Conservation (phyloP, 2,113 vertebrate species). For the Dryoscopus gambensis region DNA sequence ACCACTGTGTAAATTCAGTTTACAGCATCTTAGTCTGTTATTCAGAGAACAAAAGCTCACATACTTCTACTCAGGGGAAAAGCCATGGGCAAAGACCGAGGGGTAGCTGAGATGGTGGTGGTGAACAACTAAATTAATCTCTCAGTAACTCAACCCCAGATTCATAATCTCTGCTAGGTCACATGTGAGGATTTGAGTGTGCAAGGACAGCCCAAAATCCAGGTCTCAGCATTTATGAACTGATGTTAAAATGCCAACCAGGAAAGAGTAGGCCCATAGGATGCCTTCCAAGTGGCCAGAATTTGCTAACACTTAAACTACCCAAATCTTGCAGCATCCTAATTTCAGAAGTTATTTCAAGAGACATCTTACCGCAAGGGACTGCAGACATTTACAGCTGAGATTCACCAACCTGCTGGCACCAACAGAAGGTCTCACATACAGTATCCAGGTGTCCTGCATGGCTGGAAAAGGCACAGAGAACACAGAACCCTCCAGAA, state of each 20-base stretch:
- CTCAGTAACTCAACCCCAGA: background rate
- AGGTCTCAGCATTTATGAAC: background rate
- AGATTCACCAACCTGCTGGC: background rate
- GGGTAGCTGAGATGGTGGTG: background rate
- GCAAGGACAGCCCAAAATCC: background rate
- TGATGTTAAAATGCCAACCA: background rate
- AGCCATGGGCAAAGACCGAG: background rate
- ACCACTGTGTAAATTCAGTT: background rate
- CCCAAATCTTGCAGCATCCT: background rate
- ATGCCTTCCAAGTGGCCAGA: background rate
- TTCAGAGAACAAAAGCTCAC: background rate
- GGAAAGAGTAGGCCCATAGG: background rate
- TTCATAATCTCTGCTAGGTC: background rate
- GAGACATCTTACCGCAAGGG: background rate
- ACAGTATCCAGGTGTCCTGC: background rate
- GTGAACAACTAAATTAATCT: background rate
- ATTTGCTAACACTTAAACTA: background rate
- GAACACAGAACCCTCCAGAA: background rate
- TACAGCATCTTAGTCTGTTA: background rate
- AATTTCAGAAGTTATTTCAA: background rate
- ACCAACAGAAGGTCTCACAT: background rate
- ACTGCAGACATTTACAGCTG: background rate
- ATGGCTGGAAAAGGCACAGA: background rate
- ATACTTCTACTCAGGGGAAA: background rate
- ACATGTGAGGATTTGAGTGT: background rate